A percentile compares a stretch with the other conserved stretches of the same genome.
These are phyloP conservation scores for Gopherus flavomarginatus DNA, from an alignment of 2,113 vertebrate species.

Conservation along the genomic window DNA sequence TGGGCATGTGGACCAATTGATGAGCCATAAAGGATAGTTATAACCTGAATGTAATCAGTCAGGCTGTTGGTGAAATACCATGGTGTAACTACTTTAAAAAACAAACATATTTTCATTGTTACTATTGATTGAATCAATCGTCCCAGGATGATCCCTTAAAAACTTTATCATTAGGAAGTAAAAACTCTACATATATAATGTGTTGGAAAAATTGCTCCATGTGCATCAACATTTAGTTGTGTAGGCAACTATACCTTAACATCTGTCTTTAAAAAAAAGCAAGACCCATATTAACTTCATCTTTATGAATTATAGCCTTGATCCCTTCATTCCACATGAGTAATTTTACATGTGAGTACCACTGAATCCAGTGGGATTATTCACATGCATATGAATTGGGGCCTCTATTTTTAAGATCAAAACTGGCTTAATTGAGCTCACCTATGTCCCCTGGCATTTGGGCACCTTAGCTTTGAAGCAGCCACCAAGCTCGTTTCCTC, in stretches of 20 bases:
- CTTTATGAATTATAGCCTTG: neutral
- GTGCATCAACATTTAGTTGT: neutral
- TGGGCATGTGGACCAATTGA: rapidly evolving
- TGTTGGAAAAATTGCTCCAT: neutral
- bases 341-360: neutral
- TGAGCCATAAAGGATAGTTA: neutral
- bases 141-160: neutral
- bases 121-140: neutral
- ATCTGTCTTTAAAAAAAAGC: neutral
- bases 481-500: neutral
- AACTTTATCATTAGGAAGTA: neutral
- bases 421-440: neutral
- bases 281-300: neutral
- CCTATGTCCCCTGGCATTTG: neutral
- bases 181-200: neutral
- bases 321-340: neutral
- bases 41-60: rapidly evolving
- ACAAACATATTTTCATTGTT: neutral
- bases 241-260: neutral
- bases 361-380: neutral
- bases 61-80: rapidly evolving
- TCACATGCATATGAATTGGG: neutral
- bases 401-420: neutral
- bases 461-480: neutral
- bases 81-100: neutral